Conservation (phyloP, 2,888 invertebrate genomes). For the Drosophila longiperda region DNA sequence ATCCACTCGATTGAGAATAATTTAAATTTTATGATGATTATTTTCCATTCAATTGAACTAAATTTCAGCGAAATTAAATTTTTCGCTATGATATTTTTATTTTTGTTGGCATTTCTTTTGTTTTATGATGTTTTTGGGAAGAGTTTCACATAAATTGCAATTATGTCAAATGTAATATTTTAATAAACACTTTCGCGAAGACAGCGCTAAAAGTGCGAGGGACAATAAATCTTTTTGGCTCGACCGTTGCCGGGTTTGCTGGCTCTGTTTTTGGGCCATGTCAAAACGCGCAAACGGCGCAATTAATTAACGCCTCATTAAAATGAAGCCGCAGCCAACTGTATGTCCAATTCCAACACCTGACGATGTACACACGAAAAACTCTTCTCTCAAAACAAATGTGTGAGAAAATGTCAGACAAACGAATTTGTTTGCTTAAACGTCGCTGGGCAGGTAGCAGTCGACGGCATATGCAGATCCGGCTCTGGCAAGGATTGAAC, state of each 20-base stretch:
- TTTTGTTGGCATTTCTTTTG: not conserved
- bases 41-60: not conserved
- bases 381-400: slow-evolving; percentile 47
- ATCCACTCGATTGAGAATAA: not conserved
- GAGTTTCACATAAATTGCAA: slow-evolving; percentile 80
- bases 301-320: slow-evolving; percentile 84
- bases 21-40: not conserved
- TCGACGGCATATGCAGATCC: slow-evolving; percentile 8
- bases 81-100: slow-evolving; percentile 11
- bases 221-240: slow-evolving; percentile 70
- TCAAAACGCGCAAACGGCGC: slow-evolving; percentile 78
- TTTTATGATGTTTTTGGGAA: slow-evolving; percentile 14
- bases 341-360: not conserved
- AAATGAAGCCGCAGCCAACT: slow-evolving; percentile 59
- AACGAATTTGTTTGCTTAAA: slow-evolving; percentile 50
- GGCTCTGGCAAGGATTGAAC: slow-evolving; percentile 1
- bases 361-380: slow-evolving; percentile 7
- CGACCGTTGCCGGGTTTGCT: slow-evolving; percentile 22
- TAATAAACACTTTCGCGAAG: slow-evolving; percentile 81
- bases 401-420: slow-evolving; percentile 67
- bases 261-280: slow-evolving; percentile 50
- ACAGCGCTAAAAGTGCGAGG: slow-evolving; percentile 52
- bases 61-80: slow-evolving; percentile 2
- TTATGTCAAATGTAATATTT: slow-evolving; percentile 84
- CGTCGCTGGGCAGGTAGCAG: slow-evolving; percentile 37